A percentile compares a stretch with the other conserved stretches of the same genome.
These are phyloP conservation scores for Pectinophora gossypiella DNA, from an alignment of 1,140 invertebrate genomes.

Conservation along the genomic window DNA sequence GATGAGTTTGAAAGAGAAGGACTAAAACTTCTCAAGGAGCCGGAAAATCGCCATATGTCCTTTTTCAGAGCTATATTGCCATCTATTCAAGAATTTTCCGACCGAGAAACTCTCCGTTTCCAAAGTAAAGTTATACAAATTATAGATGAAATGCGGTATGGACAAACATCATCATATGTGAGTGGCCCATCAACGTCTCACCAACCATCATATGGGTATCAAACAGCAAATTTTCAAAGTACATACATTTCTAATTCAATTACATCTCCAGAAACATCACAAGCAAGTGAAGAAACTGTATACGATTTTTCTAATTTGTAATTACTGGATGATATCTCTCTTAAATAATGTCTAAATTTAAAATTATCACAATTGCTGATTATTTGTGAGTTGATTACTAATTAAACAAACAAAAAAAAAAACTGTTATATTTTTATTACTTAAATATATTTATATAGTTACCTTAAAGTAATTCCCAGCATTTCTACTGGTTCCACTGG, in stretches of 20 bases:
- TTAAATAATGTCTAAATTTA: slow-evolving; percentile 6
- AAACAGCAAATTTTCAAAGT: slow-evolving; percentile 9
- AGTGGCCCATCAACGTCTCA: slow-evolving; percentile 7
- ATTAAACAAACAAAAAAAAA: slow-evolving; percentile 7
- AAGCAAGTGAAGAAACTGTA: slow-evolving; percentile 5
- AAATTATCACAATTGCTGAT: slow-evolving; percentile 9
- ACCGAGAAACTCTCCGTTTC: slow-evolving; percentile 6
- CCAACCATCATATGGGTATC: slow-evolving; percentile 9
- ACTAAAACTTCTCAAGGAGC: slow-evolving; percentile 9
- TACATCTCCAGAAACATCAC: slow-evolving; percentile 8
- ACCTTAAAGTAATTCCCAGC: no score
- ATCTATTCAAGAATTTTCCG: slow-evolving; percentile 5
- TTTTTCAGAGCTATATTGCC: slow-evolving; percentile 10
- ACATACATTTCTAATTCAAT: slow-evolving; percentile 8
- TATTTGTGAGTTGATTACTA: slow-evolving; percentile 6
- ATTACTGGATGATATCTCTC: no score
- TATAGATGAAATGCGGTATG: slow-evolving; percentile 9
- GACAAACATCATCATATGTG: slow-evolving; percentile 8
- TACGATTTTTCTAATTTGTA: slow-evolving; percentile 6
- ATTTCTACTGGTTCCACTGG: slow-evolving; percentile 30
- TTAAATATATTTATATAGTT: no score
- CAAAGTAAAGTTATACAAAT: slow-evolving; percentile 10
- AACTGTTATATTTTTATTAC: no score
- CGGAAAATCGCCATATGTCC: slow-evolving; percentile 7
- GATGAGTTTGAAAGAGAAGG: slow-evolving; percentile 20